Evolutionary conservation across 2,888 invertebrate genomes (phyloP).

Genomic region (Dynastes hyllus): DNA sequence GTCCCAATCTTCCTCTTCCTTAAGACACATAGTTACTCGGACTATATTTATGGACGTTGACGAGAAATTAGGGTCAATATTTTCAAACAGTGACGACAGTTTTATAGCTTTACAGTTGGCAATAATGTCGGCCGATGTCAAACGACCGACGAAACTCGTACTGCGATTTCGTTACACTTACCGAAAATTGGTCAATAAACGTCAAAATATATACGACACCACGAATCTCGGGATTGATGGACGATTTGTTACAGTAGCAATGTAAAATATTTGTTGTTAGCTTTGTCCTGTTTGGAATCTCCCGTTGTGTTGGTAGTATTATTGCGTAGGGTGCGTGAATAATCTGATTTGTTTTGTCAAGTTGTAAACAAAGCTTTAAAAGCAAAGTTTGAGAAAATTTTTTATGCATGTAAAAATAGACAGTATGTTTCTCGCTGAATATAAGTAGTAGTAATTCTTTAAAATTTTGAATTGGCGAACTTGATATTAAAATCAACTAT

Average conservation of each 20-base stretch:
- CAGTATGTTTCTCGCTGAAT: too few species aligned
- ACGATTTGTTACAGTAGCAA: slow-evolving; percentile 60
- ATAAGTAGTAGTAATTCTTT: too few species aligned
- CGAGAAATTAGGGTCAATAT: slow-evolving; percentile 57
- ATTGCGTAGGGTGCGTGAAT: slow-evolving; percentile 18
- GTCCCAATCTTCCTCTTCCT: neutral
- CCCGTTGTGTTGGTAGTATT: slow-evolving; percentile 6
- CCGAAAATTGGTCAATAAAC: slow-evolving; percentile 59
- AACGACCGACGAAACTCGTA: slow-evolving; percentile 18
- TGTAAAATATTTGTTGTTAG: slow-evolving; percentile 24
- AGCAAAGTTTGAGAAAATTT: neutral
- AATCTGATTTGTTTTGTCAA: slow-evolving; percentile 38
- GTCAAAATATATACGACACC: slow-evolving; percentile 56
- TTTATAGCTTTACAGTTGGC: slow-evolving; percentile 61
- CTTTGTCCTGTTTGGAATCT: slow-evolving; percentile 24
- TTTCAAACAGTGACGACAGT: slow-evolving; percentile 64
- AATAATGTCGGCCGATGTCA: slow-evolving; percentile 59
- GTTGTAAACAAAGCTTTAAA: slow-evolving; percentile 13
- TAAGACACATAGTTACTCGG: neutral
- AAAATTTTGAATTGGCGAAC: too few species aligned
- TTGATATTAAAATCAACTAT: too few species aligned
- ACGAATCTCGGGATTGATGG: slow-evolving; percentile 49
- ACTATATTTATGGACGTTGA: slow-evolving; percentile 21
- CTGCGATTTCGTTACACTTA: slow-evolving; percentile 57
- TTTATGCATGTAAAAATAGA: too few species aligned